Evolutionary conservation across 2,888 invertebrate genomes (phyloP).

Genomic region (Eudasyphora cyanicolor): DNA sequence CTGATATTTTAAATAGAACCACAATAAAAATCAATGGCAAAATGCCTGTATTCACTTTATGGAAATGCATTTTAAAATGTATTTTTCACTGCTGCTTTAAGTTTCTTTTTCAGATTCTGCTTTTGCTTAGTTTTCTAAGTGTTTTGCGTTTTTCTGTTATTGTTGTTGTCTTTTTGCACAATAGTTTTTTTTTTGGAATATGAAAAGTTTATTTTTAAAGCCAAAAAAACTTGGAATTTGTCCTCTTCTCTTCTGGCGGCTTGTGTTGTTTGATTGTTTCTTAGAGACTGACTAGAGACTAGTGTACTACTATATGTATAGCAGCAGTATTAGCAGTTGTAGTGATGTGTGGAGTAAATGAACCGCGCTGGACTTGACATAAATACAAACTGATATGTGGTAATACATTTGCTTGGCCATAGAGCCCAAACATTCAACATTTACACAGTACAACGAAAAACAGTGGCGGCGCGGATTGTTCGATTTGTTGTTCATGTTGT

Average conservation of each 20-base stretch:
- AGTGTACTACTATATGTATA: not conserved
- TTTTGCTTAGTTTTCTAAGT: not conserved
- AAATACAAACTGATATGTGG: conserved; percentile 64
- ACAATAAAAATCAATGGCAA: conserved; percentile 49
- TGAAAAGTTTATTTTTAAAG: conserved; percentile 32
- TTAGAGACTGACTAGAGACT: not conserved
- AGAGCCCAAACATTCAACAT: conserved; percentile 51
- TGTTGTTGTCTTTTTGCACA: conserved; percentile 48
- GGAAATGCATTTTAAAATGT: conserved; percentile 54
- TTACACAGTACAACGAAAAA: not conserved
- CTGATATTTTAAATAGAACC: conserved; percentile 55
- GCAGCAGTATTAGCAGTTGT: not conserved
- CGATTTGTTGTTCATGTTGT: conserved; percentile 29
- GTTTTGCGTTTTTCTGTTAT: no score
- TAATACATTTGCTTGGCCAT: conserved; percentile 53
- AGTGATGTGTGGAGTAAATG: conserved; percentile 53
- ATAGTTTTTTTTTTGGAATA: conserved; percentile 38
- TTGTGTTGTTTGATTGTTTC: not conserved
- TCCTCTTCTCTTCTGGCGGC: not conserved
- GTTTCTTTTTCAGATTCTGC: conserved; percentile 2
- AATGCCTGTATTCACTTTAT: conserved; percentile 44
- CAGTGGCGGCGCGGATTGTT: conserved; percentile 20
- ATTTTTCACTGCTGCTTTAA: conserved; percentile 13
- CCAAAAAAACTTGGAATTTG: not conserved
- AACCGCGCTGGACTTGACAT: conserved; percentile 66